Evolutionary conservation across 2,797 vertebrate genomes (phyloP).

Genomic region (Potorous gilbertii): DNA sequence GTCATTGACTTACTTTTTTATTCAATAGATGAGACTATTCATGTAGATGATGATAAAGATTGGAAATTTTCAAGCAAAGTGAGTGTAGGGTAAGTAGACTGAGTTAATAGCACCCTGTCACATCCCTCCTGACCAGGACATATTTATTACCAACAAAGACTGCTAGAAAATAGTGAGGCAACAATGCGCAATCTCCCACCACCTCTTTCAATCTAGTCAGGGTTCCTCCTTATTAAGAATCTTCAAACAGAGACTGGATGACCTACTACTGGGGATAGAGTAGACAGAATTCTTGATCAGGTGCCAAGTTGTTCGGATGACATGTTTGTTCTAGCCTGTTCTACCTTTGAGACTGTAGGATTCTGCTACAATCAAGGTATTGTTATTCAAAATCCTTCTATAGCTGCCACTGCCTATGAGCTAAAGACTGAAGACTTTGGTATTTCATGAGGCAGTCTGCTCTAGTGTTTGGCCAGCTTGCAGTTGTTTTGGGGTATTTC

Average conservation of each 20-base stretch:
- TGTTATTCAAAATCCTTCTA: background rate
- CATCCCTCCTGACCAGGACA: background rate
- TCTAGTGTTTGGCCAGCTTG: background rate
- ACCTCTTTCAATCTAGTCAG: background rate
- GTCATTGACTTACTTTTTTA: background rate
- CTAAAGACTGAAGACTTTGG: background rate
- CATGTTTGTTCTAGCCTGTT: background rate
- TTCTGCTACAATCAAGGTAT: background rate
- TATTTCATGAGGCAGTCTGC: background rate
- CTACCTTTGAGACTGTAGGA: background rate
- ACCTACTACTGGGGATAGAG: background rate
- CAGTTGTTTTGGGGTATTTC: background rate
- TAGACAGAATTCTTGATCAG: background rate
- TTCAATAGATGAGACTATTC: background rate
- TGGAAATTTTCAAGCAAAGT: slow-evolving; percentile 40
- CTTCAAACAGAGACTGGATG: background rate
- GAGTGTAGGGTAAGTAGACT: slow-evolving; percentile 1
- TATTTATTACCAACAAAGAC: slow-evolving; percentile 1
- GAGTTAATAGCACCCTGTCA: slow-evolving; percentile 7
- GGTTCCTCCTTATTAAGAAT: background rate
- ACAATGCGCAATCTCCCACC: background rate
- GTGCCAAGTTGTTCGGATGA: background rate
- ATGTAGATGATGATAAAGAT: slow-evolving; percentile 44
- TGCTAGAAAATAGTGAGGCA: background rate
- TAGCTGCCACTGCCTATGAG: background rate